Base-by-base conservation (phyloP, 2,888 invertebrate species). In the Octonoba sinensis region DNA sequence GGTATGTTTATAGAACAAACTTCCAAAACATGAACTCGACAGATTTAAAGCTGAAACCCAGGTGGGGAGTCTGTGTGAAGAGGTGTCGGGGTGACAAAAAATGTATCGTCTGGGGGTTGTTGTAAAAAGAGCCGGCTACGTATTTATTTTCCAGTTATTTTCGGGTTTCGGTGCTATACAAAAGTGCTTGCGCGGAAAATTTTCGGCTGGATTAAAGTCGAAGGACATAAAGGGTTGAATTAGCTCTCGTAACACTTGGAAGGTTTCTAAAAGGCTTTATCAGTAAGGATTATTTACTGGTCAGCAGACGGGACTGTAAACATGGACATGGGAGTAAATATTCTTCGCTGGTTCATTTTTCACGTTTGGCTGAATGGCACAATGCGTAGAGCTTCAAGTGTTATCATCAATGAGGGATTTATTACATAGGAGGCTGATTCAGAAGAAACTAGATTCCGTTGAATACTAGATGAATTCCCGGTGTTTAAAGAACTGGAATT, bases 21-120 rank as follows among this genome's bases (percentile, higher is more conserved):
- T 79, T 73, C 79, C 79, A 79, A 79, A 79, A 79, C 79, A 79
- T 73, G 79, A 73, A 79, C 73, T 73, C 73, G 79, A 79, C 79
- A 79, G 79, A 16, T 54, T 60, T 47, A 22, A n/a, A 54, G 54
- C 54, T n/a, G 20, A 47, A 62, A 16, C 69, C 69, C 60, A 49
- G 60, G 60, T 27, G 36, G 74, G 56, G 75, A 65, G 36, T 36
- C 11, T 36, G 36, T 36, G 36, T n/a, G 46, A 44, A 18, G n/a
- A n/a, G 27, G 54, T 54, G 56, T 60, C 36, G 57, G 18, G 27
- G 27, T 60, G 27, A 24, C 16, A 49, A 62, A 56, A 69, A 60
- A n/a, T 36, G 36, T 36, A 36, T 36, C 36, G 36, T 36, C 36
- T 36, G 36, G 36, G 36, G 36, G 36, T 8, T 36, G 36, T 36